Base-by-base conservation (phyloP, 2,797 vertebrate species). In the Peromyscus melanophrys region DNA sequence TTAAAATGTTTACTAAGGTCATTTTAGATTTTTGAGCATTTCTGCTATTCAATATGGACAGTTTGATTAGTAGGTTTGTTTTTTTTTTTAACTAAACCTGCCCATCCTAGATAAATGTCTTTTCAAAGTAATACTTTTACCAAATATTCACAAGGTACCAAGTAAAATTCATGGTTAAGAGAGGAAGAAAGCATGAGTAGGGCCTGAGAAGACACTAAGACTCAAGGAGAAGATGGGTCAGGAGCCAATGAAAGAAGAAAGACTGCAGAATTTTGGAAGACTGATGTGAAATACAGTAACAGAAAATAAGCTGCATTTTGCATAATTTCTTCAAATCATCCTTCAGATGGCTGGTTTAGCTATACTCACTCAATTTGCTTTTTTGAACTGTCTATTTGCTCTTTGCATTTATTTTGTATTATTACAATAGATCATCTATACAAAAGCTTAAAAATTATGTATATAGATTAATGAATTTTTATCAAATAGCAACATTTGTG, bases 21-120 rank as follows among this genome's bases (percentile, higher is more conserved):
- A 71, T 71, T 90, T 87, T 46, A 77, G 29, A 49, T 77, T 84
- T 94, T 95, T 81, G 37, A 80, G 31, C 80, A 81, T 67, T 75
- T 92, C 73, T 82, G 12, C n/a, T 71, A 17, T 40, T 55, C 76
- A 71, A 37, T 12, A 77, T 63, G 90, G 69, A 46, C 19, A 63
- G 59, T 86, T 90, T 95, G 49, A 71, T 69, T 77, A 82, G 65
- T 76, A 75, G 21, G 34, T 59, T 89, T n/a, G n/a, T 82, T 94
- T 55, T 77, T 49, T 10, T 19, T 34, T 55, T 14, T 43, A 46
- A 46, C 23, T n/a, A 90, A 29, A 55, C 25, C 49, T 55, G 1
- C 76, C 37, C 37, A 89, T 77, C 29, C 69, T 11, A 63, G 49
- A 69, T 61, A 40, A 90, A 87, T 95, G 14, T 77, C 63, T 12